phyloP scores from a whole-genome alignment of 2,888 invertebrate genomes.

The Lithosia quadra region DNA sequence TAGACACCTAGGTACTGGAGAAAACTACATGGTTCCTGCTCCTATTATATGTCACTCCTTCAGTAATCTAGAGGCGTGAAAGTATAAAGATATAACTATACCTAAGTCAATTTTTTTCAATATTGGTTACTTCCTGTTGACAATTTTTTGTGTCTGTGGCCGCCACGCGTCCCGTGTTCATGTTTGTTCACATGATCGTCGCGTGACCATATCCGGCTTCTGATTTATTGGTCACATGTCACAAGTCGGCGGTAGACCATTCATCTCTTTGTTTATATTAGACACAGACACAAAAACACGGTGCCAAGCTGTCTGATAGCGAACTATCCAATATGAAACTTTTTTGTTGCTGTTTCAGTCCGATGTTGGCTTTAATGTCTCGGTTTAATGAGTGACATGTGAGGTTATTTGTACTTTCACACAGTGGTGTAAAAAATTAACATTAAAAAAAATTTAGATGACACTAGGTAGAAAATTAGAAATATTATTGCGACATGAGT shows the following conservation, averaged over 20 bases:
- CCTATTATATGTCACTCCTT: too few species aligned
- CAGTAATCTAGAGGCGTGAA: background rate
- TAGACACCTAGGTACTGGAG: too few species aligned
- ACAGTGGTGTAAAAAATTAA: background rate
- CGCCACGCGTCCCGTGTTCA: slow-evolving; percentile 39
- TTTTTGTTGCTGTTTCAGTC: slow-evolving; percentile 32
- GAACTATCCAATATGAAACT: slow-evolving; percentile 32
- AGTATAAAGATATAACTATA: background rate
- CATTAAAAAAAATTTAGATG: background rate
- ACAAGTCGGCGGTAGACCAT: slow-evolving; percentile 41
- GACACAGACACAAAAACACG: slow-evolving; percentile 65
- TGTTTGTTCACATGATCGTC: slow-evolving; percentile 43
- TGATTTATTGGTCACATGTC: slow-evolving; percentile 72
- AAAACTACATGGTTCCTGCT: too few species aligned
- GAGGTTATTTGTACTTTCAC: background rate
- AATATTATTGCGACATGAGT: background rate
- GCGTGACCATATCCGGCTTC: slow-evolving; percentile 72
- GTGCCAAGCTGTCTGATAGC: slow-evolving; percentile 76
- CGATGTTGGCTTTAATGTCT: slow-evolving; percentile 27
- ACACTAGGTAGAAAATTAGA: background rate
- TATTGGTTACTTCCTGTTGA: background rate
- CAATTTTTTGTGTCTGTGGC: slow-evolving; percentile 8
- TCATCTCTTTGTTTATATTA: slow-evolving; percentile 51
- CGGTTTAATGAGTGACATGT: slow-evolving; percentile 21
- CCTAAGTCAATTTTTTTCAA: background rate